phyloP scores from a whole-genome alignment of 2,888 invertebrate species.

The Rhagium mordax region DNA sequence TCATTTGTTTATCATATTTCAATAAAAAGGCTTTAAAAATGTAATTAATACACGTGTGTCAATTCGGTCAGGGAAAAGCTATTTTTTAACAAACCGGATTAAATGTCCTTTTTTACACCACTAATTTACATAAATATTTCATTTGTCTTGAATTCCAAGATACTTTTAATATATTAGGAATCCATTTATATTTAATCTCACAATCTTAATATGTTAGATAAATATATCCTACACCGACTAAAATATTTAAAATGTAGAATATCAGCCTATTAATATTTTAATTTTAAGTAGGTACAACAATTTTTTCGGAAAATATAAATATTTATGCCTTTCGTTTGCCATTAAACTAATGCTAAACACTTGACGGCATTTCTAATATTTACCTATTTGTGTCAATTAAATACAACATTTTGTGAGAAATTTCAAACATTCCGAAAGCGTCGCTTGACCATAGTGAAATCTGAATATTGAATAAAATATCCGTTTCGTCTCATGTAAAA shows the following conservation, averaged over 20 bases:
- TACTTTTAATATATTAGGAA: slow-evolving; percentile 42
- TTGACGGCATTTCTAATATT: slow-evolving; percentile 22
- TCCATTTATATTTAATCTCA: slow-evolving; percentile 42
- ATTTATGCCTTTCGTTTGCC: slow-evolving; percentile 24
- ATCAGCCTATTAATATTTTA: slow-evolving; percentile 32
- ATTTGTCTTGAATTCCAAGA: slow-evolving; percentile 44
- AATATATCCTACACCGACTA: slow-evolving; percentile 19
- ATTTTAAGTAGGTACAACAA: slow-evolving; percentile 30
- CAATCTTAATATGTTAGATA: slow-evolving; percentile 38
- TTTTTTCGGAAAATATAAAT: slow-evolving; percentile 31
- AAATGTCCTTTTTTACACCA: slow-evolving; percentile 32
- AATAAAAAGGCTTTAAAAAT: slow-evolving; percentile 22
- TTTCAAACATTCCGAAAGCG: slow-evolving; percentile 3
- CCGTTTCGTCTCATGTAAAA: not conserved
- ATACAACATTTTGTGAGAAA: slow-evolving; percentile 16
- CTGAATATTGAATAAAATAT: slow-evolving; percentile 8
- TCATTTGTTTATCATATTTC: slow-evolving; percentile 7
- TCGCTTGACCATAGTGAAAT: not conserved
- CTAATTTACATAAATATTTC: slow-evolving; percentile 52
- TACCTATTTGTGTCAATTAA: slow-evolving; percentile 23
- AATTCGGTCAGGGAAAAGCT: slow-evolving; percentile 28
- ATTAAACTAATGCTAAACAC: slow-evolving; percentile 31
- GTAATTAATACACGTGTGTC: slow-evolving; percentile 34
- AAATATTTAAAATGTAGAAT: slow-evolving; percentile 12
- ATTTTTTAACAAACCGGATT: slow-evolving; percentile 37